Evolutionary conservation across 1,140 invertebrate genomes (phyloP).

Genomic region (Piezodorus guildinii): DNA sequence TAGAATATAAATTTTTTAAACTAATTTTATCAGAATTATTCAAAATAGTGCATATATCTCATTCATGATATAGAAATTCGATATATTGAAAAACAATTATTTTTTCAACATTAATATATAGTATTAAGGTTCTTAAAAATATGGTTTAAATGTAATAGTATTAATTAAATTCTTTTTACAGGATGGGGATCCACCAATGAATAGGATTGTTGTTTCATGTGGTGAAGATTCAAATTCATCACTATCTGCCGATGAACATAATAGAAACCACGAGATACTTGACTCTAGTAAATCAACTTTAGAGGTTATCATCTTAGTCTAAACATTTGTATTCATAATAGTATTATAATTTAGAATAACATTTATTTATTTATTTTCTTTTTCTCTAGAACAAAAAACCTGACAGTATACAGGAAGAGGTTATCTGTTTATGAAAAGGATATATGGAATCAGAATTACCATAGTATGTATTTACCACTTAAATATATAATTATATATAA

Average conservation of each 20-base stretch:
- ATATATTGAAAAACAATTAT: no score
- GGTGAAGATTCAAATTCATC: slow-evolving; percentile 27
- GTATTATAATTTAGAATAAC: background rate
- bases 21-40: no score
- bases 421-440: slow-evolving; percentile 11
- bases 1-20: no score
- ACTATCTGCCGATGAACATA: slow-evolving; percentile 25
- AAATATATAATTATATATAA: no score
- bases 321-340: background rate
- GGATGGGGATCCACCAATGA: slow-evolving; percentile 23
- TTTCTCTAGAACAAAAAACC: background rate
- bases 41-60: no score
- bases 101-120: no score
- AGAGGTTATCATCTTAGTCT: background rate
- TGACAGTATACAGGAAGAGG: background rate
- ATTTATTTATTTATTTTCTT: background rate
- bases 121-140: background rate
- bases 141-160: background rate
- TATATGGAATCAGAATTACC: background rate
- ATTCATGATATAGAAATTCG: no score
- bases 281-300: background rate
- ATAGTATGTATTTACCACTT: no score
- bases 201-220: slow-evolving; percentile 18
- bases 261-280: background rate
- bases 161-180: slow-evolving; percentile 13